Evolutionary conservation across 2,113 vertebrate species (phyloP), one percentile per base, ranked within the genome.

Genomic region (Sigmodon hispidus): DNA sequence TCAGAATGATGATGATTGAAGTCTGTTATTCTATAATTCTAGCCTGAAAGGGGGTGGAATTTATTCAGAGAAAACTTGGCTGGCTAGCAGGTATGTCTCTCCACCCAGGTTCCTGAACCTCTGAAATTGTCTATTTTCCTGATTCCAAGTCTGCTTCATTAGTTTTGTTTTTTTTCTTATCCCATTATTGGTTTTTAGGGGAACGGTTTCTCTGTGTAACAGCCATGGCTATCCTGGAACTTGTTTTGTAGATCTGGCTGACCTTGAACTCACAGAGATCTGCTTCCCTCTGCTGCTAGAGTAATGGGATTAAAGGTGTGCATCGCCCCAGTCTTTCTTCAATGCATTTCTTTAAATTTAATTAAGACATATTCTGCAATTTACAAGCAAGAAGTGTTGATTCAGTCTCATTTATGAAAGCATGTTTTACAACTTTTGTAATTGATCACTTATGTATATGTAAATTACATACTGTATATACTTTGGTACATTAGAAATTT

Each of bases 331-430:
- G 9, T 10, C 26, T 67, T 12, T 1, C 26, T 29, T 65, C 63
- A 65, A 40, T 40, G 29, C 87, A 87, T 88, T 91, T 24, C 45
- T 76, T 89, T 94, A 43, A 65, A 52, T 55, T 91, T 79, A 57
- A 40, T 87, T 31, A 15, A 93, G 72, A 83, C 63, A 48, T 31
- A 73, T 1, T 50, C 89, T 90, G 13, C 93, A 31, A 50, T 93
- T 43, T 94, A 63, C 1, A 87, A 84, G 13, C 40, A 96, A 21
- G 86, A 45, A 94, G 31, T 36, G 40, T 72, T 48, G 55, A 90
- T 26, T 84, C 43, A 70, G 5, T 73, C 75, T 73, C 48, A 88
- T 48, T 31, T 34, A 89, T 50, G 52, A 75, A 94, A 89, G 1
- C 61, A n/a, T 52, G 16, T 84, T 69, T 94, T 76, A 72, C 7